Percentiles rank a stretch among this genome's conserved stretches.
phyloP scores from a whole-genome alignment of 2,888 invertebrate species.

The Monopis laevigella region DNA sequence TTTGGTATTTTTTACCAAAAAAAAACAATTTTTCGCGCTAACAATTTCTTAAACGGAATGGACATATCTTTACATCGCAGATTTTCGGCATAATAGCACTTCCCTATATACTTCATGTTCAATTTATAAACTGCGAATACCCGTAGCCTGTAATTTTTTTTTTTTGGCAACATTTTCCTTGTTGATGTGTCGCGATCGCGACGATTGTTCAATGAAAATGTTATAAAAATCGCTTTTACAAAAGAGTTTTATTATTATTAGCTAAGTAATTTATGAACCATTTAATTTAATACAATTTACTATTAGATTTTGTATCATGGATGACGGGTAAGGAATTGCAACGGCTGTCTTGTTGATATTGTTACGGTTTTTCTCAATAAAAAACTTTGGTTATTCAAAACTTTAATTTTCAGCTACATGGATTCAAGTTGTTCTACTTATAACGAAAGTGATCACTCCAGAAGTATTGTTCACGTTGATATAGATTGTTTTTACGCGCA shows the following conservation, averaged over 20 bases:
- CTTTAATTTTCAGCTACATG: constrained; percentile 45
- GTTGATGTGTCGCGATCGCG: constrained; percentile 68
- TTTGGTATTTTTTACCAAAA: no score
- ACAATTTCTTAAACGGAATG: no score
- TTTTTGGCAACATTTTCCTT: constrained; percentile 43
- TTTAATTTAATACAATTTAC: background rate
- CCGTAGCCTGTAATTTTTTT: constrained; percentile 1
- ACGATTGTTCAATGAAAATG: constrained; percentile 57
- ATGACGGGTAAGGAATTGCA: constrained; percentile 45
- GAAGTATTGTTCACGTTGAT: constrained; percentile 81
- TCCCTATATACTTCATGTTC: no score
- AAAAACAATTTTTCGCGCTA: no score
- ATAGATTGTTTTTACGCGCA: constrained; percentile 89
- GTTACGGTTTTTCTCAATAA: no score
- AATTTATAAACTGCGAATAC: no score
- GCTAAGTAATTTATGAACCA: no score
- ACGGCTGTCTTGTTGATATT: constrained; percentile 6
- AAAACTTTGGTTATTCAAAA: background rate
- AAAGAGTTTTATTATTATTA: constrained; percentile 50
- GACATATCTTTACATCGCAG: no score
- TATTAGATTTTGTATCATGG: constrained; percentile 29
- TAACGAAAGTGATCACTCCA: constrained; percentile 64
- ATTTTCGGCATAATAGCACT: no score
- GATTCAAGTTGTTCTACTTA: constrained; percentile 49
- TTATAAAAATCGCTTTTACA: constrained; percentile 60